Percentiles rank a stretch among this genome's conserved stretches.
phyloP scores from a whole-genome alignment of 2,797 vertebrate genomes.

The Gymnoscopelus braueri region DNA sequence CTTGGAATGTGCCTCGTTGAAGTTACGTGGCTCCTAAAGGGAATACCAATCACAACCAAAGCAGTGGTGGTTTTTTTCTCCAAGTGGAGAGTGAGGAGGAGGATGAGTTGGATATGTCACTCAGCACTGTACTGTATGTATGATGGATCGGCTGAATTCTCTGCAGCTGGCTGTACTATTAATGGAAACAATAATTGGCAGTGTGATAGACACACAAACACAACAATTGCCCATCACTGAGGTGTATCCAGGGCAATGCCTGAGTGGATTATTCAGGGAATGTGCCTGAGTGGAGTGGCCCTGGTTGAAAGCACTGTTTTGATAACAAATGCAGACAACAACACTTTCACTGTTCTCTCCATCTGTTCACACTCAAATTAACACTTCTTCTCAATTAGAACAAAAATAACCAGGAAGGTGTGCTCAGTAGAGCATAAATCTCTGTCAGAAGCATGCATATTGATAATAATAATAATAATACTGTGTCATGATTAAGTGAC shows the following conservation, averaged over 20 bases:
- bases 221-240: slow-evolving; percentile 46
- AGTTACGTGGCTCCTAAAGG: slow-evolving; percentile 41
- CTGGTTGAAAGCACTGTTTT: slow-evolving; percentile 30
- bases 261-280: slow-evolving; percentile 30
- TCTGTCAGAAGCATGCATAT: neutral
- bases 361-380: slow-evolving; percentile 25
- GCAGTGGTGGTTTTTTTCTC: slow-evolving; percentile 15
- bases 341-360: neutral
- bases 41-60: slow-evolving; percentile 5
- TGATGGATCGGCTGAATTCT: slow-evolving; percentile 20
- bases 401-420: no score
- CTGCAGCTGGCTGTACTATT: slow-evolving; percentile 41
- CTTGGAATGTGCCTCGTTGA: slow-evolving; percentile 39
- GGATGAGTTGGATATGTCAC: slow-evolving; percentile 8
- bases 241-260: slow-evolving; percentile 29
- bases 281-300: slow-evolving; percentile 26
- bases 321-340: slow-evolving; percentile 4
- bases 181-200: slow-evolving; percentile 32
- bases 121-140: neutral
- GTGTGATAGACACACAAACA: slow-evolving; percentile 37
- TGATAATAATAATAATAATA: no score
- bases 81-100: slow-evolving; percentile 13
- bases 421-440: no score
- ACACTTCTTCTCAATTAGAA: slow-evolving; percentile 24
- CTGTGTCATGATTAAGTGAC: no score